Conservation (phyloP, 2,797 vertebrate species). For the Coilia nasus region DNA sequence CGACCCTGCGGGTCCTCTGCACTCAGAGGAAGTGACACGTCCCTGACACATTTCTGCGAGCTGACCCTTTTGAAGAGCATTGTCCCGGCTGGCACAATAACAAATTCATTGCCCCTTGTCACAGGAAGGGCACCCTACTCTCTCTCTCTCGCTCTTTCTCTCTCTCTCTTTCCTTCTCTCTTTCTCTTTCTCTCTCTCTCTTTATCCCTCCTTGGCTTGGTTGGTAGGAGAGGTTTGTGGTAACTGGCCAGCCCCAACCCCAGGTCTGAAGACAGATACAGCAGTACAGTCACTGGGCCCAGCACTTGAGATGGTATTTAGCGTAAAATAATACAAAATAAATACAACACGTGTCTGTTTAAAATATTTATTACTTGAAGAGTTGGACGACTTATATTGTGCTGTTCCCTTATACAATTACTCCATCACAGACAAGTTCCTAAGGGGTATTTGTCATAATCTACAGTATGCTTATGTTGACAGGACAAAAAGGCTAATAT, state of each 20-base stretch:
- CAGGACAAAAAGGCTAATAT: no score
- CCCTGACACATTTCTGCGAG: conserved; percentile 41
- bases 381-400: neutral
- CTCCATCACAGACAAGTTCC: neutral
- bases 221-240: neutral
- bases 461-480: no score
- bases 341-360: neutral
- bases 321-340: no score
- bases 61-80: conserved; percentile 49
- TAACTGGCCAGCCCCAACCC: neutral
- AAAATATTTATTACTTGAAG: no score
- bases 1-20: neutral
- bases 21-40: conserved; percentile 43
- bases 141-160: neutral
- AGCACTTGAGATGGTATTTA: neutral
- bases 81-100: conserved; percentile 44
- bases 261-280: neutral
- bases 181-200: conserved; percentile 31
- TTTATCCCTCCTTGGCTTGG: neutral
- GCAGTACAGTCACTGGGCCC: neutral
- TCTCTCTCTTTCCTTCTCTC: conserved; percentile 23
- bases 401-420: neutral
- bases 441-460: neutral
- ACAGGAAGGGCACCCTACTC: conserved; percentile 42
- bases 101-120: conserved; percentile 48